Evolutionary conservation across 2,113 vertebrate species (phyloP).

Genomic region (Vireo altiloquus): DNA sequence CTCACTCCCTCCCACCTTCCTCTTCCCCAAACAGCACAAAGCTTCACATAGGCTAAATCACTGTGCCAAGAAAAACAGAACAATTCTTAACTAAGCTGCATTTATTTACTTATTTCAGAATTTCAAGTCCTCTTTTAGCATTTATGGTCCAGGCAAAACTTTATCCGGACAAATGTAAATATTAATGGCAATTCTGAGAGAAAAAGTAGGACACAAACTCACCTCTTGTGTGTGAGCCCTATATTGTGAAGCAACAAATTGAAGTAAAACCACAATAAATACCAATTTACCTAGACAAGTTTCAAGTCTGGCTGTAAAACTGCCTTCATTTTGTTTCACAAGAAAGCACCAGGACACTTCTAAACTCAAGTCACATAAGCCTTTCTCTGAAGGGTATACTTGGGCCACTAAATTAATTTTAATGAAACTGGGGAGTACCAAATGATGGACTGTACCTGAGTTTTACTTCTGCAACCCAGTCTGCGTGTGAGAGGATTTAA

Average conservation of each 20-base stretch:
- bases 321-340: neutral
- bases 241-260: neutral
- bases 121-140: neutral
- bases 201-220: neutral
- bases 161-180: neutral
- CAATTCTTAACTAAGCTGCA: neutral
- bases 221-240: neutral
- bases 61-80: neutral
- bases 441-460: neutral
- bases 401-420: neutral
- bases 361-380: neutral
- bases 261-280: neutral
- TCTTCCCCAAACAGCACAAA: slow-evolving; percentile 21
- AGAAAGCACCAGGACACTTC: neutral
- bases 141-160: neutral
- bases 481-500: neutral
- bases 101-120: slow-evolving; percentile 21
- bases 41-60: slow-evolving; percentile 1
- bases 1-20: slow-evolving; percentile 26
- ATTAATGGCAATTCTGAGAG: neutral
- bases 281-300: neutral
- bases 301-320: neutral
- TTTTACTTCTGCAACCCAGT: neutral
- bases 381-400: neutral
- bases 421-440: neutral